Percentiles rank a stretch among this genome's conserved stretches.
phyloP scores from a whole-genome alignment of 2,888 invertebrate species.

The Chirona hameri region DNA sequence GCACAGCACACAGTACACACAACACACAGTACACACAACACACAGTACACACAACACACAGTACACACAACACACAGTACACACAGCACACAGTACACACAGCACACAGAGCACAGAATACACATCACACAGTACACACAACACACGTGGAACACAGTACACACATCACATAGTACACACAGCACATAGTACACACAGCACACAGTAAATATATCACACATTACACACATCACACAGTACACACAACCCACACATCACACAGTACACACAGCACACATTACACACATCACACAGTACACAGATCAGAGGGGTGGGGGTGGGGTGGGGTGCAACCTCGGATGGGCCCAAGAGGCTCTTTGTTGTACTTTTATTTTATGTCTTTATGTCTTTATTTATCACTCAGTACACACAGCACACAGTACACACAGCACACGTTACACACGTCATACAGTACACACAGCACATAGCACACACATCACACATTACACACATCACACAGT shows the following conservation, averaged over 20 bases:
- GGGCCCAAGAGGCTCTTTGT: too few species aligned
- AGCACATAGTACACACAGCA: conserved; percentile 53
- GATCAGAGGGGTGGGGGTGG: too few species aligned
- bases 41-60: not conserved
- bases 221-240: conserved; percentile 49
- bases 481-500: too few species aligned
- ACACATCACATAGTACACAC: not conserved
- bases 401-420: too few species aligned
- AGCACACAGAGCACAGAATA: conserved; percentile 78
- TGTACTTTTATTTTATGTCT: too few species aligned
- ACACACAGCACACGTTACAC: too few species aligned
- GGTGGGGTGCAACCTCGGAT: too few species aligned
- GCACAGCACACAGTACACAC: conserved; percentile 49
- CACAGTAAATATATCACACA: not conserved
- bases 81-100: conserved; percentile 52
- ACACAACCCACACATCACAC: too few species aligned
- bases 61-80: conserved; percentile 49
- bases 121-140: not conserved
- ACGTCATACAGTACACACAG: too few species aligned
- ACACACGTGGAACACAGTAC: too few species aligned
- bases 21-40: not conserved
- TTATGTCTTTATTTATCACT: too few species aligned
- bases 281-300: conserved; percentile 50
- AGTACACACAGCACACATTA: not conserved
- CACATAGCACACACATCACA: too few species aligned